These are phyloP conservation scores for Petaurus breviceps DNA, from an alignment of 2,113 vertebrate genomes.

Conservation along the genomic window DNA sequence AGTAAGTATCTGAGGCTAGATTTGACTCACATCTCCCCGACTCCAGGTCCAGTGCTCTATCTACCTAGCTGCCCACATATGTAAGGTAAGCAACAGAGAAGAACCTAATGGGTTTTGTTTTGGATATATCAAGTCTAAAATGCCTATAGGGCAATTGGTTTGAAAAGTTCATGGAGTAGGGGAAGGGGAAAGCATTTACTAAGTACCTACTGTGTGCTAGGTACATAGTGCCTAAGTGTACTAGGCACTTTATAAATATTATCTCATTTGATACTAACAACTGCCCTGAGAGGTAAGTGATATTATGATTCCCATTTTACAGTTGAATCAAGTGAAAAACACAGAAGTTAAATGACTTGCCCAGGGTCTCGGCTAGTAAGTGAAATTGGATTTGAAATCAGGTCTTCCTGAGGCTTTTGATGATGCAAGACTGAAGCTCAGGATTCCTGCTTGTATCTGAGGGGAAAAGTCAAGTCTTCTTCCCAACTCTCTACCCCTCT, in stretches of 20 bases:
- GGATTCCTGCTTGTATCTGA: neutral
- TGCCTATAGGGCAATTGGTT: neutral
- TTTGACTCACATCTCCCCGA: neutral
- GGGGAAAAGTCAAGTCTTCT: neutral
- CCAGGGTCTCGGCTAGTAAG: neutral
- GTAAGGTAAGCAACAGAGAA: neutral
- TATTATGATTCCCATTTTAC: neutral
- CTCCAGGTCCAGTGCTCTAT: neutral
- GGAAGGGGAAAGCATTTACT: neutral
- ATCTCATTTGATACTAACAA: no score
- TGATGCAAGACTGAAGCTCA: neutral
- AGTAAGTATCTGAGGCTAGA: neutral
- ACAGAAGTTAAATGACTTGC: neutral
- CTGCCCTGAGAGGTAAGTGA: neutral
- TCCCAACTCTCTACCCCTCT: no score
- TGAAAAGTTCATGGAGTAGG: neutral
- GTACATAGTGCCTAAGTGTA: neutral
- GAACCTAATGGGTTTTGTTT: neutral
- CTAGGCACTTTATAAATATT: neutral
- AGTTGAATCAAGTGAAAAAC: neutral
- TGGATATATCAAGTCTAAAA: neutral
- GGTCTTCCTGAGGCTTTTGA: neutral
- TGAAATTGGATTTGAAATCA: neutral
- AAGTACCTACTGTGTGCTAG: neutral
- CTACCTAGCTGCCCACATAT: no score